Conservation (phyloP, 2,113 vertebrate genomes). For the Tragelaphus imberbis region DNA sequence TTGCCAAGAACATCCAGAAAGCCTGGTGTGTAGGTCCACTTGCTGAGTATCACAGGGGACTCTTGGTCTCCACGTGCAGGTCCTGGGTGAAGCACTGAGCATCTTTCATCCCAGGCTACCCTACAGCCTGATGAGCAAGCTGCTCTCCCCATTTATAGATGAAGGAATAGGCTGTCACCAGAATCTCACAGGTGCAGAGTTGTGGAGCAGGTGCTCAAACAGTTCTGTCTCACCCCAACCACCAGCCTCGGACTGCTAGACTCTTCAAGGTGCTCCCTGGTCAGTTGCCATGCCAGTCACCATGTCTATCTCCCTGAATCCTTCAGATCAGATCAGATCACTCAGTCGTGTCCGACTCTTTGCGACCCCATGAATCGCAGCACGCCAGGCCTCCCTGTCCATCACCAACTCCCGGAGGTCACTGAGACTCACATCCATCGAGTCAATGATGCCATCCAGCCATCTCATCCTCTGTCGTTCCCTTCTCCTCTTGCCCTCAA, state of each 20-base stretch:
- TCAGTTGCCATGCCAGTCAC: background rate
- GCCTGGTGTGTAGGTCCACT: background rate
- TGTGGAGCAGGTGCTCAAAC: background rate
- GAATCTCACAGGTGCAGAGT: background rate
- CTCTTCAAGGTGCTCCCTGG: background rate
- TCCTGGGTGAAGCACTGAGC: background rate
- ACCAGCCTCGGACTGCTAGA: background rate
- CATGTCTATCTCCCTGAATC: background rate
- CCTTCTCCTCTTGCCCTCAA: no score
- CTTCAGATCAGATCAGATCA: background rate
- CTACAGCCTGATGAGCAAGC: background rate
- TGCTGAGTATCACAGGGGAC: background rate
- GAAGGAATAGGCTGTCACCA: background rate
- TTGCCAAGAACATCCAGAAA: background rate
- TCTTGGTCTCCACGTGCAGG: accelerated
- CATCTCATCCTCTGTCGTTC: no score
- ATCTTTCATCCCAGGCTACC: background rate
- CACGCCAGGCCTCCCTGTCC: no score
- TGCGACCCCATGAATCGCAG: no score
- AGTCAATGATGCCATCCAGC: no score
- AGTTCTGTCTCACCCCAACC: background rate
- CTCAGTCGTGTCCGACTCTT: no score
- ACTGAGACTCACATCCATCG: no score
- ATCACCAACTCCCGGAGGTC: no score
- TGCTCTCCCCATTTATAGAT: background rate